These are phyloP conservation scores for Rhopalosiphum nymphaeae DNA, from an alignment of 2,888 invertebrate species.

Conservation along the genomic window DNA sequence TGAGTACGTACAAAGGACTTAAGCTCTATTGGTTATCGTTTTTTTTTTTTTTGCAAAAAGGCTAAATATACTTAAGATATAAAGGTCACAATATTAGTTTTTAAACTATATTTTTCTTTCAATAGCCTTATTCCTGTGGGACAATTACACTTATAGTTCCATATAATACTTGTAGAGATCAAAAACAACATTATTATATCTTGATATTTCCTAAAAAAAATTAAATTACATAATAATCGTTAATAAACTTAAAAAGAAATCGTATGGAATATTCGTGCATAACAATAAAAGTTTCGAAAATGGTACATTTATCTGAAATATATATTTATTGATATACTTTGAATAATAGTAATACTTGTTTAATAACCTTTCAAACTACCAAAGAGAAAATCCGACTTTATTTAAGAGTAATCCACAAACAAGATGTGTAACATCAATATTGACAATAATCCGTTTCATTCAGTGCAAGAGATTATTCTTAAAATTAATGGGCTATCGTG, in stretches of 20 bases:
- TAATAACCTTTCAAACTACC: background rate
- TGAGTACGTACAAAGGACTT: too few species aligned
- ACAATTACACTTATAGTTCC: background rate
- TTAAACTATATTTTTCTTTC: background rate
- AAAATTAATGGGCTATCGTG: background rate
- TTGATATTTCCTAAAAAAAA: background rate
- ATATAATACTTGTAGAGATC: background rate
- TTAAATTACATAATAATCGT: background rate
- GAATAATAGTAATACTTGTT: background rate
- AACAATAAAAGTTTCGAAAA: background rate
- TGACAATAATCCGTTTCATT: background rate
- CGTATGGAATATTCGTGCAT: background rate
- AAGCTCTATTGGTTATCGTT: too few species aligned
- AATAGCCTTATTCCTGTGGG: too few species aligned
- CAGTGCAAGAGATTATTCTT: background rate
- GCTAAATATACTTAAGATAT: background rate
- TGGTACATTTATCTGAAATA: background rate
- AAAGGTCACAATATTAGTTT: background rate
- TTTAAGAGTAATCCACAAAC: background rate
- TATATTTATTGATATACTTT: background rate
- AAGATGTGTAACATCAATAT: background rate
- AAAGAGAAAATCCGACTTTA: background rate
- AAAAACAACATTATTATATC: background rate
- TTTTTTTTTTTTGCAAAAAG: background rate
- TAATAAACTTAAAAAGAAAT: background rate